These are phyloP conservation scores for human DNA, from an alignment of 2,113 vertebrate genomes.

Conservation along the genomic window DNA sequence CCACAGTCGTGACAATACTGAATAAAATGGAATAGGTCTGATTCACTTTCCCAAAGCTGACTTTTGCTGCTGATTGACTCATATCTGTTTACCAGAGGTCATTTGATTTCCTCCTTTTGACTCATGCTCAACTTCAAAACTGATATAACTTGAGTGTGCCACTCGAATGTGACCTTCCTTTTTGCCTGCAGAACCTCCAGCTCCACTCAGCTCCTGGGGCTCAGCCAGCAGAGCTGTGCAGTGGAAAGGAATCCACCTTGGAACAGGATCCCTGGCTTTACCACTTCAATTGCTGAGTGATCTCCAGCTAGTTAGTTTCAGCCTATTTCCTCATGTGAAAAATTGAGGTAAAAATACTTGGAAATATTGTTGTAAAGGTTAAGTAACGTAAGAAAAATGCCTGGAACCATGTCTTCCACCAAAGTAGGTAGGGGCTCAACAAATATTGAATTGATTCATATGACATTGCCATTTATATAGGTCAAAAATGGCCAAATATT, in stretches of 20 bases:
- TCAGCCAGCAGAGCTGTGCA: neutral
- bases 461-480: neutral
- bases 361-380: neutral
- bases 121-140: neutral
- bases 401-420: neutral
- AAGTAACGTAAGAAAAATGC: neutral
- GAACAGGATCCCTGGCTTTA: neutral
- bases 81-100: conserved; percentile 5
- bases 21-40: neutral
- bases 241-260: neutral
- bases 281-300: neutral
- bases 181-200: neutral
- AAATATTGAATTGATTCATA: neutral
- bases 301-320: neutral
- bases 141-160: neutral
- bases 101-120: conserved; percentile 20
- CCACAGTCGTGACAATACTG: neutral
- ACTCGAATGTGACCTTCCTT: neutral
- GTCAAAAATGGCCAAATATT: neutral
- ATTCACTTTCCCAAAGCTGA: conserved; percentile 37
- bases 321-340: neutral
- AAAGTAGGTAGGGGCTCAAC: neutral
- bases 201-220: neutral
- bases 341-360: neutral
- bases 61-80: neutral